Conservation (phyloP, 2,888 invertebrate genomes). For the Lochmaea crataegi region DNA sequence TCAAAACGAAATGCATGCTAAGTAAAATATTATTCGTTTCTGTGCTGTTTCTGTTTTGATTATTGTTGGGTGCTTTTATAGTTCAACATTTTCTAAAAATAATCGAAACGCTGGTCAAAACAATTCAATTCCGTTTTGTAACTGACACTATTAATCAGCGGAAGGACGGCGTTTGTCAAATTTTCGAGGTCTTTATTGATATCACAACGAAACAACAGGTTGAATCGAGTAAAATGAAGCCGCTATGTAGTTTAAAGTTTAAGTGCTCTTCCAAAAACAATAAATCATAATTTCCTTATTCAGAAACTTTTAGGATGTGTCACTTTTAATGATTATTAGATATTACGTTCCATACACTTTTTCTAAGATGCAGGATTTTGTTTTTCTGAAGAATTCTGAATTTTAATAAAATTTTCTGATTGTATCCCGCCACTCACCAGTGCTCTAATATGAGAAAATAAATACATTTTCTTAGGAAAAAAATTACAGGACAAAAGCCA, state of each 20-base stretch:
- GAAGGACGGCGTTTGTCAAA: conserved; percentile 25
- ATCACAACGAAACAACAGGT: conserved; percentile 25
- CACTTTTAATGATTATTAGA: too few relatives aligned
- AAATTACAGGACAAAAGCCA: too few relatives aligned
- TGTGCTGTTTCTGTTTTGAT: conserved; percentile 42
- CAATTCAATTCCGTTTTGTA: conserved; percentile 35
- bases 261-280: too few relatives aligned
- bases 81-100: conserved; percentile 41
- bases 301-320: too few relatives aligned
- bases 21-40: conserved; percentile 41
- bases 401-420: too few relatives aligned
- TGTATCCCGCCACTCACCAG: too few relatives aligned
- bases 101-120: conserved; percentile 36
- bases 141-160: conserved; percentile 25
- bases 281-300: too few relatives aligned
- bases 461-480: too few relatives aligned
- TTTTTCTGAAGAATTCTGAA: too few relatives aligned
- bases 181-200: conserved; percentile 23
- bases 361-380: too few relatives aligned
- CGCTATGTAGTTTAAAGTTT: background rate
- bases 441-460: too few relatives aligned
- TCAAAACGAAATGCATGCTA: conserved; percentile 43
- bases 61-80: conserved; percentile 43
- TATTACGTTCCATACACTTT: too few relatives aligned
- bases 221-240: background rate